Conservation (phyloP, 2,797 vertebrate genomes). For the Octomys mimax region DNA sequence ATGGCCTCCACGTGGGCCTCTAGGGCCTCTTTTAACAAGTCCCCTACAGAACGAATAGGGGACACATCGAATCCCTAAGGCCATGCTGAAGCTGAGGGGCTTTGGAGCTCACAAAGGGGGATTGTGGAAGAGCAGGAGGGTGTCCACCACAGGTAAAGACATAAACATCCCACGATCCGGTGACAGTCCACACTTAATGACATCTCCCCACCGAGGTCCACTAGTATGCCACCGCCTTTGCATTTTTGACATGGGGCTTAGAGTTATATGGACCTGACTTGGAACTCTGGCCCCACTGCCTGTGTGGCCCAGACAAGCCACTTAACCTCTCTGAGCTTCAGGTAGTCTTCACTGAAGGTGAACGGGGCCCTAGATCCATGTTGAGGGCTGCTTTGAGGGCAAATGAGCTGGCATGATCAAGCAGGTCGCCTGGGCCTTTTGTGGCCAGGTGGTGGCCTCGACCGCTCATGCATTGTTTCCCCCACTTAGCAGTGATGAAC, state of each 20-base stretch:
- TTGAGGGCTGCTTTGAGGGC: background rate
- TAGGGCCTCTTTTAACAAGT: background rate
- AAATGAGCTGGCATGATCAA: background rate
- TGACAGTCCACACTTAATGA: background rate
- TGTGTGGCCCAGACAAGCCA: background rate
- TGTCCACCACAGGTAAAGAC: background rate
- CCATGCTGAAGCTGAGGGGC: too few relatives aligned
- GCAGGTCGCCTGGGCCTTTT: background rate
- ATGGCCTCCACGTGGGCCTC: background rate
- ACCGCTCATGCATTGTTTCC: rapidly evolving
- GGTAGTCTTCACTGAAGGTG: background rate
- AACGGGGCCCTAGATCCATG: background rate
- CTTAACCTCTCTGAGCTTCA: background rate
- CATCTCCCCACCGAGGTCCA: rapidly evolving
- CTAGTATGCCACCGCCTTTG: background rate
- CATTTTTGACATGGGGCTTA: background rate
- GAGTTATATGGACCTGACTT: background rate
- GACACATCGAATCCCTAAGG: background rate
- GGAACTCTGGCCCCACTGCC: background rate
- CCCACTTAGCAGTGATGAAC: background rate
- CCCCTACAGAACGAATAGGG: background rate
- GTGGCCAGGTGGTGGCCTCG: background rate
- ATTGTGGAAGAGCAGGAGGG: background rate
- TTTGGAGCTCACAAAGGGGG: background rate
- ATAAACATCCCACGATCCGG: rapidly evolving